Evolutionary conservation across 2,888 invertebrate genomes (phyloP), one percentile per base, ranked within the genome.

Genomic region (Anticlea derivata): DNA sequence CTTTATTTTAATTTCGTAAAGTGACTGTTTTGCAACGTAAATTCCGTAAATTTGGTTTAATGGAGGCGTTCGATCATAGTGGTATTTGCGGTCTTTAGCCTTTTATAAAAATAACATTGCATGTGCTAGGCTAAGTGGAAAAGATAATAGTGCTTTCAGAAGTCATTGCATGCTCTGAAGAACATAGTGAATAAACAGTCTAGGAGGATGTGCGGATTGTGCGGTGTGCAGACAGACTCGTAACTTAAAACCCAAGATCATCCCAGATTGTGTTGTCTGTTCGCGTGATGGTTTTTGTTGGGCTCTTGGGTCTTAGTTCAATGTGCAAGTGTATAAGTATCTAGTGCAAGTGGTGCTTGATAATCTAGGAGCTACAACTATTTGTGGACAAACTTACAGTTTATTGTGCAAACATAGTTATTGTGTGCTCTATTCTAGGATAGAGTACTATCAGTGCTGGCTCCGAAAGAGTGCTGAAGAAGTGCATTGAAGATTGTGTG

Each of bases 1-100:
- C 78, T 83, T 86, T 82, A 86, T 87, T 89, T 88, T 88, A 89
- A 89, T 90, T 88, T 86, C 71, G 80, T 80, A 81, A 89, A 90
- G 90, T 89, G 86, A 79, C 83, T 81, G 78, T 82, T 87, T 86
- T 81, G 86, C 81, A 82, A 83, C 82, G 77, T 82, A 76, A 81
- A 83, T 80, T 80, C 17, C 13, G 27, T 30, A 30, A 40, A 68
- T 74, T 78, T 70, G 73, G 68, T 67, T 68, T 68, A 78, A 75
- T 71, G 65, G 71, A 74, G 67, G 66, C 63, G 68, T 60, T 67
- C 66, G 62, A 70, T 74, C 70, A 70, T 68, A 70, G 70, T 72
- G 71, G 70, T 66, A 69, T 70, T 60, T 64, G 70, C 64, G 69
- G 76, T 71, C 72, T 75, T 73, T 70, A 39, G 49, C 57, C 49